Base-by-base conservation (phyloP, 1,140 invertebrate species). In the Hycleus cichorii region DNA sequence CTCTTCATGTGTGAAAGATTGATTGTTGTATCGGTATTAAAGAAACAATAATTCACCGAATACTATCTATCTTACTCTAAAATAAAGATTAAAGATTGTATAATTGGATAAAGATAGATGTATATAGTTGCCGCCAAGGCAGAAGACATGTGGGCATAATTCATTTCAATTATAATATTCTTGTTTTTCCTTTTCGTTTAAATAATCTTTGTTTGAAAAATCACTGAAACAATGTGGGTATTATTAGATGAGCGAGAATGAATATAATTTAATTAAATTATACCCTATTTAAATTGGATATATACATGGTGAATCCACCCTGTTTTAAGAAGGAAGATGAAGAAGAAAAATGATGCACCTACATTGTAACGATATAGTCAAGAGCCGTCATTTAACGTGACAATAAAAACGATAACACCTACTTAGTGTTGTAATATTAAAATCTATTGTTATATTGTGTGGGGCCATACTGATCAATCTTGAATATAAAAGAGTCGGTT, bases 201-300 rank as follows among this genome's bases (percentile, higher is more conserved):
- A 18, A 18, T 18, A 18, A 60, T 60, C 58, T 56, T 10, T 42
- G 40, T 6, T n/a, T 42, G 3, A 4, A 8, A 32, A 32, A 32
- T 32, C 32, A 32, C 58, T 43, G 55, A 58, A 60, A 63, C 62
- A 63, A 63, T 63, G 62, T 57, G 58, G 62, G 62, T 63, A 63
- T 63, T 54, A 61, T 61, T 54, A 60, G 47, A 53, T 47, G 27
- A 47, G 11, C 40, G 11, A n/a, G 5, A 42, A 10, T 42, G 44
- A 38, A 47, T 50, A 45, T 58, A 62, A 62, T 62, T 62, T 46
- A 62, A 58, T 58, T 58, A 62, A 51, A 12, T 54, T 42, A 42
- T 18, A 18, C 18, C 18, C 18, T 18, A 18, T 18, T 18, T 18
- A 18, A 18, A 18, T 18, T 18, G 18, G 18, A 18, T 18, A 18